A percentile compares a stretch with the other conserved stretches of the same genome.
These are phyloP conservation scores for Sternotherus odoratus DNA, from an alignment of 2,797 vertebrate species.

Conservation along the genomic window DNA sequence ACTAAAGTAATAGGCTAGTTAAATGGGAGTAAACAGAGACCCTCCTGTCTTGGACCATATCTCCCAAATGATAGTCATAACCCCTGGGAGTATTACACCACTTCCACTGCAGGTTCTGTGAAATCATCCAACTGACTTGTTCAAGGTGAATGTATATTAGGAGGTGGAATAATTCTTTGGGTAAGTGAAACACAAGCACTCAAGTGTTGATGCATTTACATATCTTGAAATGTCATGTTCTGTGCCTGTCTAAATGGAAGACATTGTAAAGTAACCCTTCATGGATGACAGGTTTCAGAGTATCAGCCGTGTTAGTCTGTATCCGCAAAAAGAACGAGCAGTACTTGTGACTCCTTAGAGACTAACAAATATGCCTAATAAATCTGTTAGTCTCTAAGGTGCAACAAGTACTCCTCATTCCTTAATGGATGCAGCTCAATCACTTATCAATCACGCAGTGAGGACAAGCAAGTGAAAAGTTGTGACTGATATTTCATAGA, in stretches of 20 bases:
- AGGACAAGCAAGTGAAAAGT: not conserved
- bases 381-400: too few relatives aligned
- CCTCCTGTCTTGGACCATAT: too few relatives aligned
- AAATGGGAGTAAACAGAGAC: not conserved
- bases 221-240: not conserved
- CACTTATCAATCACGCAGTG: not conserved
- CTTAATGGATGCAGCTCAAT: not conserved
- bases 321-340: too few relatives aligned
- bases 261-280: not conserved
- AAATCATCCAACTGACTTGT: not conserved
- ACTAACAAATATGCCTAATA: too few relatives aligned
- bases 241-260: not conserved
- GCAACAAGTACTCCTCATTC: too few relatives aligned
- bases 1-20: not conserved
- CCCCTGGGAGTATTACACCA: not conserved
- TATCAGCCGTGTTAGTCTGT: too few relatives aligned
- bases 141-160: not conserved
- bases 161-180: not conserved
- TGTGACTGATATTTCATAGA: not conserved
- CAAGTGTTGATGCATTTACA: not conserved
- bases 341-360: too few relatives aligned
- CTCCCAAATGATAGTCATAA: too few relatives aligned
- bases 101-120: not conserved
- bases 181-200: not conserved
- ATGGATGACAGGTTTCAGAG: not conserved